Evolutionary conservation across 92 coral and sea anemone genomes (phyloP), one percentile per base, ranked within the genome.

Genomic region (Porites evermanni): DNA sequence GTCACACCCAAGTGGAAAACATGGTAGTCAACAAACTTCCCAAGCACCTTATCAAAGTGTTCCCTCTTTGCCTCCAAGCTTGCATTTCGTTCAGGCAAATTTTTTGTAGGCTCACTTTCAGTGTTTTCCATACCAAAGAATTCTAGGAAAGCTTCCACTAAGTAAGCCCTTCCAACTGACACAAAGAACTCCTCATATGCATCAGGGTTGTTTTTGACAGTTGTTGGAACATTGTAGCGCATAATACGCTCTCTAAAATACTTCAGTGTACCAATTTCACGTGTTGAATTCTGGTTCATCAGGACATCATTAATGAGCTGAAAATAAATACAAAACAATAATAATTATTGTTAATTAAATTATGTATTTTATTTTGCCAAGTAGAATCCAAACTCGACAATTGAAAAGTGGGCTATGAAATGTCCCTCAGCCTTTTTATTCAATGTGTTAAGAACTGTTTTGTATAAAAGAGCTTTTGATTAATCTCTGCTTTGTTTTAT

Each of bases 41-140:
- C 88, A 82, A 89, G 60, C 69, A 61, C 59, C 6, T 77, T 67
- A 4, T 83, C 80, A 78, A 66, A 83, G 88, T 89, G 81, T 20
- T 72, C 64, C 58, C 24, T 69, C 79, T 89, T 73, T 1, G 14
- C 19, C 29, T 82, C 69, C 70, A 44, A 63, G 78, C 60, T 71
- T 52, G 78, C 11, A 82, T 47, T 67, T n/a, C 20, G 61, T 29
- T 21, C 20, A 5, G 86, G 79, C 13, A 60, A 18, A 59, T 82
- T 71, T 50, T 26, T 75, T 0, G 86, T 72, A 56, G 72, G 50
- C 59, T n/a, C 2, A 59, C 78, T 56, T 59, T 24, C 23, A 51
- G n/a, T 54, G 63, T 1, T 61, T 16, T 81, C 78, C 86, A 81
- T 70, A n/a, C 84, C 86, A 81, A 81, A 71, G 67, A 54, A 70